phyloP scores from a whole-genome alignment of 2,113 vertebrate species.

The Passer montanus region DNA sequence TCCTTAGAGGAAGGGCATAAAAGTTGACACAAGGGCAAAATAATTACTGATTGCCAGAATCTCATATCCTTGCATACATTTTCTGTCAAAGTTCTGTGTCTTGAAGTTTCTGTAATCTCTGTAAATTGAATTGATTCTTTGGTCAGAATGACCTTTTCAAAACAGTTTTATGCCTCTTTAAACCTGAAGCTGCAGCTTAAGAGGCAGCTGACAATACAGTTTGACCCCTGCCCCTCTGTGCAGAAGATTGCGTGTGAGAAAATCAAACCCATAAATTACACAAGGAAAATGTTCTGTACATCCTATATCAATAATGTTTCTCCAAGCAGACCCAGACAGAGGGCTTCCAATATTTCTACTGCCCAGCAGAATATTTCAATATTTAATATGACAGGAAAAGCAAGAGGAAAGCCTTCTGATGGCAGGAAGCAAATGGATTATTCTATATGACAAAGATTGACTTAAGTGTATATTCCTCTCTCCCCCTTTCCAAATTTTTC shows the following conservation, averaged over 20 bases:
- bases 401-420: background rate
- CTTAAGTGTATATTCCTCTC: background rate
- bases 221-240: background rate
- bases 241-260: background rate
- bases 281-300: background rate
- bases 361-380: background rate
- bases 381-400: background rate
- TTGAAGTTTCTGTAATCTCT: background rate
- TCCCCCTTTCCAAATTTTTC: background rate
- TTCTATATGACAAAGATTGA: background rate
- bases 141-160: background rate
- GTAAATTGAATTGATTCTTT: background rate
- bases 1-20: background rate
- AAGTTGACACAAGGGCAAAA: background rate
- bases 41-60: background rate
- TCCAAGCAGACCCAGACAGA: background rate
- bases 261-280: background rate
- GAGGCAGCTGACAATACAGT: background rate
- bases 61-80: background rate
- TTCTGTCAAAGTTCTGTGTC: background rate
- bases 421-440: background rate
- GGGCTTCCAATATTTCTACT: background rate
- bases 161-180: background rate
- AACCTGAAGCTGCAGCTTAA: background rate
- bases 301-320: background rate